Base-by-base conservation (phyloP, 2,113 vertebrate genomes). In the Ophthalmolycus amberensis region DNA sequence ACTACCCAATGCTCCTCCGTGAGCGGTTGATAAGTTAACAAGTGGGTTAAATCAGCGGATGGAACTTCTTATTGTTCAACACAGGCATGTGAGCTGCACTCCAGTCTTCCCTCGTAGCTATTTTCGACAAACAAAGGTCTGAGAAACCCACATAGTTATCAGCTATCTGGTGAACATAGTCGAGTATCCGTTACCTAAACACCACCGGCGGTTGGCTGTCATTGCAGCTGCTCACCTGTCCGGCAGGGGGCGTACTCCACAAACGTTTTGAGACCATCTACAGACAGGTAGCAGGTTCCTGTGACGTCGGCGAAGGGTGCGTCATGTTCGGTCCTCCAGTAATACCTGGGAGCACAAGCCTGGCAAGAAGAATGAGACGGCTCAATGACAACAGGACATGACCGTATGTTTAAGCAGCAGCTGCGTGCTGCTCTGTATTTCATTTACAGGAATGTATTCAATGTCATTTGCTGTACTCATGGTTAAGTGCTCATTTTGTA, bases 191-290 rank as follows among this genome's bases (percentile, higher is more conserved):
- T 29, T 12, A 29, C 56, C 6, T 59, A 29, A 59, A 59, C 56
- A 29, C n/a, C 58, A 60, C 25, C 14, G 14, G 14, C 50, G 6
- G 20, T 52, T 42, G 59, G 32, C 14, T 44, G 4, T 54, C 7
- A 8, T 16, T 71, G 22, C 42, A 82, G 52, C 44, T 52, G 54
- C 83, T 75, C 91, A 97, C 97, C 97, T 94, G 97, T 96, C 59
- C 97, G 94, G 62, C 97, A 98, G 14, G 97, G 97, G 8, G 97
- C 96, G 0, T 96, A 98, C 81, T 98, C 97, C 86, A 98, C 95
- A 85, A 97, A 95, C 0, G 89, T 95, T 79, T 95, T 95, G 74
- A 97, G 96, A 85, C 95, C 94, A 82, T 95, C 91, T 20, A 95
- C 90, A 38, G 97, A 96, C 87, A 98, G 95, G 92, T 95, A 98